A percentile compares a stretch with the other conserved stretches of the same genome.
Evolutionary conservation across 2,888 invertebrate species (phyloP).

Genomic region (Poecilobothrus nobilitatus): DNA sequence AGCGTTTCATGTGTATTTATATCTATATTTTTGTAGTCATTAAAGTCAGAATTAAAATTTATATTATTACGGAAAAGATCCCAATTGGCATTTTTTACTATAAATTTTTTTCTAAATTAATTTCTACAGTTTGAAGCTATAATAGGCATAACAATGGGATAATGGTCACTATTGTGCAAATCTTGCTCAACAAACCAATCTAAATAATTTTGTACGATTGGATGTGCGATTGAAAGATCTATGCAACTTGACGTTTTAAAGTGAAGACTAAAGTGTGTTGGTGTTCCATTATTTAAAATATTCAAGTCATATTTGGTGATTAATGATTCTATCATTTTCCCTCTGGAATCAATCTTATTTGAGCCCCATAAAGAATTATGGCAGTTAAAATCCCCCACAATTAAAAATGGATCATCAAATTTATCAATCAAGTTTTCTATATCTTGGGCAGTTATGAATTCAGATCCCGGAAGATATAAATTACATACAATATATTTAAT

Average conservation of each 20-base stretch:
- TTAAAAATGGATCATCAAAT: constrained; percentile 15
- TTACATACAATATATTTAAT: constrained; percentile 11
- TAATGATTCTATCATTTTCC: constrained; percentile 11
- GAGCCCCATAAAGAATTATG: constrained; percentile 16
- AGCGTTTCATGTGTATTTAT: background rate
- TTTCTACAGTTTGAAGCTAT: background rate
- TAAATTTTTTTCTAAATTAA: background rate
- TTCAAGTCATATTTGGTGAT: constrained; percentile 8
- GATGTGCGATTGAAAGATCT: constrained; percentile 9
- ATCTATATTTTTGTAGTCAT: background rate
- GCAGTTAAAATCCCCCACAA: constrained; percentile 18
- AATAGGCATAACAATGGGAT: constrained; percentile 8
- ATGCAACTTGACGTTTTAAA: constrained; percentile 9
- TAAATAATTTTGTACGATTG: constrained; percentile 7
- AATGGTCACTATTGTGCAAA: constrained; percentile 16
- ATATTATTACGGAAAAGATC: background rate
- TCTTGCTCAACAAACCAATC: constrained; percentile 13
- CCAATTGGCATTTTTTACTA: background rate
- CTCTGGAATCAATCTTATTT: constrained; percentile 11
- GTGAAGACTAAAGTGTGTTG: constrained; percentile 10
- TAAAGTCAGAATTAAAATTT: background rate
- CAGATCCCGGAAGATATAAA: constrained; percentile 11
- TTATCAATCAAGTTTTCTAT: constrained; percentile 10
- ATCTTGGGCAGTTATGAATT: constrained; percentile 7
- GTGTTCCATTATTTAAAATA: constrained; percentile 12